phyloP scores from a whole-genome alignment of 2,113 vertebrate genomes.

The Lethenteron camtschaticum region DNA sequence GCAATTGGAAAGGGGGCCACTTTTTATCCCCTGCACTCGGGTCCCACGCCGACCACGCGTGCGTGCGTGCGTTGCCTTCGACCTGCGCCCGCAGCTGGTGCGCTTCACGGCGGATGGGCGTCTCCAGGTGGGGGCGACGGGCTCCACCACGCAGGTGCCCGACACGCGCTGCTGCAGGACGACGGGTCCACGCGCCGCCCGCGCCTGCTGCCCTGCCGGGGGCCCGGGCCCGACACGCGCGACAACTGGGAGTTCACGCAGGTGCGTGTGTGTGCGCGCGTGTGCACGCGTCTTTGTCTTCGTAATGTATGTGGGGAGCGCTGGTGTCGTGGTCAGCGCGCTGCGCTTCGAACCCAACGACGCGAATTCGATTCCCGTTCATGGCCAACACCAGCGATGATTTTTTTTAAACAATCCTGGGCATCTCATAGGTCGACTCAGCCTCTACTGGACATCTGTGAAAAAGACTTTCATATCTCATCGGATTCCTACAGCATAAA shows the following conservation, averaged over 20 bases:
- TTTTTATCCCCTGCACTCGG: too few species aligned
- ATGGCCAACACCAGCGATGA: neutral
- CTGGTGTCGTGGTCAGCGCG: neutral
- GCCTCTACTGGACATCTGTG: too few species aligned
- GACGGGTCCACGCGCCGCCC: slow-evolving; percentile 54
- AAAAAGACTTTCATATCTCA: too few species aligned
- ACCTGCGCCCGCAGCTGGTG: slow-evolving; percentile 29
- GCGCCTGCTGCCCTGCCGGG: slow-evolving; percentile 60
- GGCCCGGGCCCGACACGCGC: slow-evolving; percentile 40
- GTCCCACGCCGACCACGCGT: too few species aligned
- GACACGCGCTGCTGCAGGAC: slow-evolving; percentile 85
- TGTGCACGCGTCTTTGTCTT: neutral
- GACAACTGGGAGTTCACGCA: slow-evolving; percentile 93
- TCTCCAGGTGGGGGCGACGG: slow-evolving; percentile 71
- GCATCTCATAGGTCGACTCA: neutral
- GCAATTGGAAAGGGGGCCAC: too few species aligned
- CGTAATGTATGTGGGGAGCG: neutral
- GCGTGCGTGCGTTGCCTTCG: too few species aligned
- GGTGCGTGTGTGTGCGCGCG: slow-evolving; percentile 23
- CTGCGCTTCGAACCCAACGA: neutral
- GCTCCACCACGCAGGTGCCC: slow-evolving; percentile 73
- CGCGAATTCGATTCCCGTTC: neutral
- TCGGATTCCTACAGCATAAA: too few species aligned
- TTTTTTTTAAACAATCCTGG: neutral
- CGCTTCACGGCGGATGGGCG: slow-evolving; percentile 69